These are phyloP conservation scores for Acanthurus leucopareius DNA, from an alignment of 2,797 vertebrate genomes.

Conservation along the genomic window DNA sequence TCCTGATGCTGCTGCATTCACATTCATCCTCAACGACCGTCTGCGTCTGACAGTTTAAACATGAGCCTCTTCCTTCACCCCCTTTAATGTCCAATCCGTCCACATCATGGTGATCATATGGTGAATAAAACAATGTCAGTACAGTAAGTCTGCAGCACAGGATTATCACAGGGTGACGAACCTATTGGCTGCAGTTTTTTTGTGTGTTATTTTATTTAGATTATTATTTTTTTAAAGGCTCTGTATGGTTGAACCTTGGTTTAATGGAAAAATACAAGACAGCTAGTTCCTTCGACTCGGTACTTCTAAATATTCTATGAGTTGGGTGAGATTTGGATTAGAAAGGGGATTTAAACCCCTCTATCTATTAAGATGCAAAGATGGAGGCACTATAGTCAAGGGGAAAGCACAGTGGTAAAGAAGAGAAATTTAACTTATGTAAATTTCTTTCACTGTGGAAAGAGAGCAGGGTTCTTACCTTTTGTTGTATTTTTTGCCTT, in stretches of 20 bases:
- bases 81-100: constrained; percentile 15
- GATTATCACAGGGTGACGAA: not conserved
- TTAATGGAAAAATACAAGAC: not conserved
- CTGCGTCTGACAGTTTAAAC: constrained; percentile 72
- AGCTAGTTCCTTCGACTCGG: not conserved
- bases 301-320: not conserved
- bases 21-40: constrained; percentile 36
- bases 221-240: no score
- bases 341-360: no score
- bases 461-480: not conserved
- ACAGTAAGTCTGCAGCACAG: not conserved
- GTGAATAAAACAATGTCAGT: constrained; percentile 13
- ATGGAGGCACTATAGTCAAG: not conserved
- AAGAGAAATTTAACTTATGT: not conserved
- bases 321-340: not conserved
- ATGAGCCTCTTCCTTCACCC: constrained; percentile 24
- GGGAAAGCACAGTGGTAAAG: not conserved
- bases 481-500: not conserved
- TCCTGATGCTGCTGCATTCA: constrained; percentile 72
- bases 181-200: not conserved
- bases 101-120: not conserved
- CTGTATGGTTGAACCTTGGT: not conserved
- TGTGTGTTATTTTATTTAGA: not conserved
- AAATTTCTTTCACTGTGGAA: not conserved
- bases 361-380: no score